Conservation (phyloP, 2,888 invertebrate genomes). For the Acanthococcus lagerstroemiae region DNA sequence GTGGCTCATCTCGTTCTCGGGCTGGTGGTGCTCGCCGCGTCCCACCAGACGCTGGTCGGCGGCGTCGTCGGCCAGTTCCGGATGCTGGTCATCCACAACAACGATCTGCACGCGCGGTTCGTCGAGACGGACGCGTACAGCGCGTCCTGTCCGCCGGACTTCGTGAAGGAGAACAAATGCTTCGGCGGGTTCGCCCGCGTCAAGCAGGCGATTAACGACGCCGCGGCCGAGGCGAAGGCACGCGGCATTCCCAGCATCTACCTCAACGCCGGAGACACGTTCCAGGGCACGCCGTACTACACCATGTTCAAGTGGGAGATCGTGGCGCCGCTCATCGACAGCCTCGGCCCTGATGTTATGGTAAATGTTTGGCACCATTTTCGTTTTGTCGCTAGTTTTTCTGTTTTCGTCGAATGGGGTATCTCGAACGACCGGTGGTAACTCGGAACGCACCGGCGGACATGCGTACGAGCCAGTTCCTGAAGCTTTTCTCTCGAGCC, state of each 20-base stretch:
- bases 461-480: no score
- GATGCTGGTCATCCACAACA: constrained; percentile 73
- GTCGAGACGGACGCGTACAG: constrained; percentile 57
- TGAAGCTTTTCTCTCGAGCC: no score
- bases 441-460: no score
- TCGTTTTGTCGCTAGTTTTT: no score
- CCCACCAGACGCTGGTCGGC: no score
- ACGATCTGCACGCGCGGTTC: constrained; percentile 72
- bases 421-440: no score
- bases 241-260: constrained; percentile 59
- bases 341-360: constrained; percentile 70
- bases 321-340: constrained; percentile 66
- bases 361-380: no score
- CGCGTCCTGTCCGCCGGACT: constrained; percentile 45
- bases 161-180: constrained; percentile 47
- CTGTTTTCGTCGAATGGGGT: no score
- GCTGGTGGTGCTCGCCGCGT: no score
- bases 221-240: constrained; percentile 44
- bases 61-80: constrained; percentile 44
- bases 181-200: constrained; percentile 42
- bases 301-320: constrained; percentile 70
- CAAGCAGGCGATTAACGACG: constrained; percentile 41
- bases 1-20: no score
- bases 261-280: constrained; percentile 88
- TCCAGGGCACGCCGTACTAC: constrained; percentile 81